These are phyloP conservation scores for Hydropsyche tenuis DNA, from an alignment of 1,140 invertebrate genomes.

Conservation along the genomic window DNA sequence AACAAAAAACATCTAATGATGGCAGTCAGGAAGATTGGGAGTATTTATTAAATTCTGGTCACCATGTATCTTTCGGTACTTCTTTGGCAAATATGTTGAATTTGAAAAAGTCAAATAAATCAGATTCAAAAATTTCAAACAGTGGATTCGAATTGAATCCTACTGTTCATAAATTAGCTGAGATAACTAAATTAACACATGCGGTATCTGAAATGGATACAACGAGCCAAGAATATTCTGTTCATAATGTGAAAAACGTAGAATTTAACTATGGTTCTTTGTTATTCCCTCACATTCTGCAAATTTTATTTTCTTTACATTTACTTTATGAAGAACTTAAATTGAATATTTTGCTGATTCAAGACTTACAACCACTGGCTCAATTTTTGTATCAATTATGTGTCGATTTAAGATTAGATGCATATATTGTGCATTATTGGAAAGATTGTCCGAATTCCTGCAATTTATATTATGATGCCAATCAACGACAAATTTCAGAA, in stretches of 20 bases:
- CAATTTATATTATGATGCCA: conserved; percentile 55
- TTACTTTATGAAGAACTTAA: conserved; percentile 92
- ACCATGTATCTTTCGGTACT: conserved; percentile 59
- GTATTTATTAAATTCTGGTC: conserved; percentile 69
- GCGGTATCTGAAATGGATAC: conserved; percentile 41
- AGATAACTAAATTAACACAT: conserved; percentile 27
- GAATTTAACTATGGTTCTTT: conserved; percentile 71
- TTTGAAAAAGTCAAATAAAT: conserved; percentile 47
- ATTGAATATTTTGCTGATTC: conserved; percentile 73
- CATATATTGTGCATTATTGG: conserved; percentile 84
- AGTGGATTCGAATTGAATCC: conserved; percentile 28
- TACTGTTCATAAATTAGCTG: conserved; percentile 37
- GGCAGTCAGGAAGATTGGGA: conserved; percentile 80
- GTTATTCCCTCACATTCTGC: conserved; percentile 76
- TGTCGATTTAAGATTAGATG: conserved; percentile 74
- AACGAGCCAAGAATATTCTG: conserved; percentile 47
- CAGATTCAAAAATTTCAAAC: conserved; percentile 19
- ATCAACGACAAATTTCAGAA: conserved; percentile 61
- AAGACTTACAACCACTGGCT: conserved; percentile 73
- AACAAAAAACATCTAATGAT: conserved; percentile 67
- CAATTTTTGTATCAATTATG: conserved; percentile 80
- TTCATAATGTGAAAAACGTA: conserved; percentile 53
- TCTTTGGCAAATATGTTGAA: conserved; percentile 56
- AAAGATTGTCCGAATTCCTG: conserved; percentile 79
- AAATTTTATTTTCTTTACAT: conserved; percentile 83